These are phyloP conservation scores for Proales similis DNA, from an alignment of 1,140 invertebrate species.

Conservation along the genomic window DNA sequence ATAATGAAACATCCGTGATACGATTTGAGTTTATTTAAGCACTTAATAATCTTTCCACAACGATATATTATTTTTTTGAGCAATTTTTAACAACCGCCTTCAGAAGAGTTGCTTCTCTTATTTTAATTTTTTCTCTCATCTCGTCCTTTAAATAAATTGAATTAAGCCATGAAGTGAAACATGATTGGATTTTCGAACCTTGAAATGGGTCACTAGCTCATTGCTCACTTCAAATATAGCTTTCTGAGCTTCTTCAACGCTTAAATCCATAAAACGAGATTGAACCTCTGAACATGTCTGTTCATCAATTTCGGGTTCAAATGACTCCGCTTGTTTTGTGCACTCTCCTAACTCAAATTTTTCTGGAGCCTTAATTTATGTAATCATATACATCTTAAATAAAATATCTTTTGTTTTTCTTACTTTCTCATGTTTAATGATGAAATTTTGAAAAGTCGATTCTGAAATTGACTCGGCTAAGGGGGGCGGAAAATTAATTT, in stretches of 20 bases:
- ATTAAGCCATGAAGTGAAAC: background rate
- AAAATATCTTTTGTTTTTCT: too few species aligned
- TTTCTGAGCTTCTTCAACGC: slow-evolving; percentile 8
- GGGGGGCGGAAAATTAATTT: too few species aligned
- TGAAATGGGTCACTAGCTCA: slow-evolving; percentile 9
- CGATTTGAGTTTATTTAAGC: too few species aligned
- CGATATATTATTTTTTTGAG: slow-evolving; percentile 11
- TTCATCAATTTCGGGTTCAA: slow-evolving; percentile 26
- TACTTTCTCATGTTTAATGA: too few species aligned
- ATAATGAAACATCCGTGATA: background rate
- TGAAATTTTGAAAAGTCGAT: too few species aligned
- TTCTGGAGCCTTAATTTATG: too few species aligned
- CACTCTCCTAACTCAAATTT: too few species aligned
- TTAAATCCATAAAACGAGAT: too few species aligned
- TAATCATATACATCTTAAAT: too few species aligned
- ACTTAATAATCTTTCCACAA: too few species aligned
- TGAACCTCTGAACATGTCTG: slow-evolving; percentile 26
- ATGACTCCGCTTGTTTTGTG: too few species aligned
- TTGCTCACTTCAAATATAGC: slow-evolving; percentile 31
- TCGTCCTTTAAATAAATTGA: slow-evolving; percentile 11
- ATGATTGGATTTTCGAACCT: slow-evolving; percentile 5
- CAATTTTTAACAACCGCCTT: slow-evolving; percentile 11
- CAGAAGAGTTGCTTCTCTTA: slow-evolving; percentile 16
- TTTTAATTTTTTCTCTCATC: slow-evolving; percentile 27
- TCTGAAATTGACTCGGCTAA: too few species aligned